Evolutionary conservation across 1,140 invertebrate genomes (phyloP).

Genomic region (Ips nitidus): DNA sequence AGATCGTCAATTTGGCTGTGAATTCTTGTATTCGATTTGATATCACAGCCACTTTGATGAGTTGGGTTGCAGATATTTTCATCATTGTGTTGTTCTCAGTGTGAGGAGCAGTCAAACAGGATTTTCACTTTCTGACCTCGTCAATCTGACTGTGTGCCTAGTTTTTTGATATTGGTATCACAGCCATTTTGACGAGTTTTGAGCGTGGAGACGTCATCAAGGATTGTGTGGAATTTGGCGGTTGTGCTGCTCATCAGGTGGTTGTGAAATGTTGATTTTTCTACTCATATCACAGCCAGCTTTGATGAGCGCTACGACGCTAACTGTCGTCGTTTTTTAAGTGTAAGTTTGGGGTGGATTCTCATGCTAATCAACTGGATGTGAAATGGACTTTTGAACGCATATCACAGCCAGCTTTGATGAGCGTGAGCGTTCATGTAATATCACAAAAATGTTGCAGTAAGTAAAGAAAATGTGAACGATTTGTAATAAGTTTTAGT

Average conservation of each 20-base stretch:
- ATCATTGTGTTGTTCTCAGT: neutral
- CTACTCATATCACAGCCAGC: slow-evolving; percentile 76
- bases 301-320: slow-evolving; percentile 74
- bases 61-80: slow-evolving; percentile 53
- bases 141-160: slow-evolving; percentile 84
- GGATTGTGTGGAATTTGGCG: slow-evolving; percentile 2
- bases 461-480: too few species aligned
- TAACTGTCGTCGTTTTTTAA: slow-evolving; percentile 28
- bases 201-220: slow-evolving; percentile 45
- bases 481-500: too few species aligned
- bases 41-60: slow-evolving; percentile 86
- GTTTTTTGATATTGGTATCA: slow-evolving; percentile 71
- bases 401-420: slow-evolving; percentile 95
- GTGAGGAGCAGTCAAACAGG: neutral
- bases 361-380: slow-evolving; percentile 72
- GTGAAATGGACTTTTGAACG: slow-evolving; percentile 70
- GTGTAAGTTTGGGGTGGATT: slow-evolving; percentile 24
- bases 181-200: slow-evolving; percentile 85
- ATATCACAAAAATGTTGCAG: slow-evolving; percentile 2
- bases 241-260: slow-evolving; percentile 49
- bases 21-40: slow-evolving; percentile 60
- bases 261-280: slow-evolving; percentile 50
- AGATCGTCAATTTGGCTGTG: slow-evolving; percentile 72
- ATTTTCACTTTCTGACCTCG: slow-evolving; percentile 54
- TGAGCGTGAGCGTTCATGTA: slow-evolving; percentile 62